Evolutionary conservation across 1,140 invertebrate genomes (phyloP).

Genomic region (Pseudoatta argentina): DNA sequence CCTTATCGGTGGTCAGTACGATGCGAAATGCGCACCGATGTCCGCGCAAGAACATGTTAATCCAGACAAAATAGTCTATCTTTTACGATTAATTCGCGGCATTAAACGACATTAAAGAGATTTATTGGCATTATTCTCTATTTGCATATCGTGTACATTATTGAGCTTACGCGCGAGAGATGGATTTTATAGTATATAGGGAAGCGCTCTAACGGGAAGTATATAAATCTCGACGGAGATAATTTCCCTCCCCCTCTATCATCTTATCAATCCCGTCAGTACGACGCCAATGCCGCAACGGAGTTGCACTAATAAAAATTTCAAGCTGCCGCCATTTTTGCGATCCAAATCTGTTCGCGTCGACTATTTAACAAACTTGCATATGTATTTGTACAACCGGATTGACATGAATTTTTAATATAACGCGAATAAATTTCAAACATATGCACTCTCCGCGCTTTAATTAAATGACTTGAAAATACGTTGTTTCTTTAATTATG

Average conservation of each 20-base stretch:
- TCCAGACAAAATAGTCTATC: constrained; percentile 1
- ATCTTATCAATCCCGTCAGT: constrained; percentile 41
- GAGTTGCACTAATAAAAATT: constrained; percentile 48
- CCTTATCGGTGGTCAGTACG: constrained; percentile 41
- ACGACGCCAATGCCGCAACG: background rate
- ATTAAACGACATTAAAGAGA: constrained; percentile 1
- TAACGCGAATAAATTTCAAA: constrained; percentile 40
- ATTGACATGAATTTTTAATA: constrained; percentile 55
- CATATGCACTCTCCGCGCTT: background rate
- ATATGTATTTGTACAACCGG: constrained; percentile 48
- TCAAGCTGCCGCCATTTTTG: constrained; percentile 40
- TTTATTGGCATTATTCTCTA: background rate
- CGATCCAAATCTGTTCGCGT: constrained; percentile 4
- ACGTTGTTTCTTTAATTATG: constrained; percentile 37
- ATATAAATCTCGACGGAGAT: background rate
- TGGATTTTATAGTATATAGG: background rate
- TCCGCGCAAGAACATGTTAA: constrained; percentile 28
- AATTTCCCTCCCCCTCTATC: background rate
- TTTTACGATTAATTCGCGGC: background rate
- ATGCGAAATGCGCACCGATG: constrained; percentile 31
- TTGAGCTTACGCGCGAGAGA: background rate
- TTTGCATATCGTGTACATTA: background rate
- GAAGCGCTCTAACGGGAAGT: background rate
- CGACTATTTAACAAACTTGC: constrained; percentile 55
- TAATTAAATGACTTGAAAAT: constrained; percentile 43